Evolutionary conservation across 2,113 vertebrate species (phyloP), one percentile per base, ranked within the genome.

Genomic region (Chrysochloris asiatica): DNA sequence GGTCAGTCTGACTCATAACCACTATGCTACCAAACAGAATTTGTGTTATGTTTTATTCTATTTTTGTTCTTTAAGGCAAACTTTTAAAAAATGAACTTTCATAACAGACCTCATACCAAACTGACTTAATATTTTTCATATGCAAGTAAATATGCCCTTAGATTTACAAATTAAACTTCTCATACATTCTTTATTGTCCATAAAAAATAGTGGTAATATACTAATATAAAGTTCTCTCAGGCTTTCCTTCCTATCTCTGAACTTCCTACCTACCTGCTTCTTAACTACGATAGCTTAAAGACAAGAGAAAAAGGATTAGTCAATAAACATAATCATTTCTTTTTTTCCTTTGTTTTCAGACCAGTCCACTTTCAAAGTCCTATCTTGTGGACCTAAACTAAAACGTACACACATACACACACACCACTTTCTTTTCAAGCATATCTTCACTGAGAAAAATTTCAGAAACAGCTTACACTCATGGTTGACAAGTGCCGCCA

Each of bases 401-500:
- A 91, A 93, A 33, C 8, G 0, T 33, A n/a, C 52, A 81, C 4
- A 72, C 36, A 43, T 8, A 73, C 21, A 78, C 10, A 72, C 52
- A 69, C 8, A 17, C 36, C n/a, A 38, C 33, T 75, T 72, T 86
- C 90, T 45, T 85, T 54, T 72, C 33, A 56, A 88, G 22, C 21
- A 48, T 33, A 76, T 88, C n/a, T 54, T 95, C 10, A 56, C 5
- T 47, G 61, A 92, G 90, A 24, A 85, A 96, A 83, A 80, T 50
- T 14, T 91, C 2, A 95, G 69, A 84, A 93, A 79, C 45, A 90
- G 96, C 99, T 99, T 97, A 99, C 99, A 98, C 87, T 99, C 99
- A 63, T 99, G 99, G 97, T 98, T 99, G 86, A 99, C 98, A 6
- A 99, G 98, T 38, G 99, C 99, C 85, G 99, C 99, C 72, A 99